Conservation (phyloP, 2,888 invertebrate species). For the Ethmia dodecea region DNA sequence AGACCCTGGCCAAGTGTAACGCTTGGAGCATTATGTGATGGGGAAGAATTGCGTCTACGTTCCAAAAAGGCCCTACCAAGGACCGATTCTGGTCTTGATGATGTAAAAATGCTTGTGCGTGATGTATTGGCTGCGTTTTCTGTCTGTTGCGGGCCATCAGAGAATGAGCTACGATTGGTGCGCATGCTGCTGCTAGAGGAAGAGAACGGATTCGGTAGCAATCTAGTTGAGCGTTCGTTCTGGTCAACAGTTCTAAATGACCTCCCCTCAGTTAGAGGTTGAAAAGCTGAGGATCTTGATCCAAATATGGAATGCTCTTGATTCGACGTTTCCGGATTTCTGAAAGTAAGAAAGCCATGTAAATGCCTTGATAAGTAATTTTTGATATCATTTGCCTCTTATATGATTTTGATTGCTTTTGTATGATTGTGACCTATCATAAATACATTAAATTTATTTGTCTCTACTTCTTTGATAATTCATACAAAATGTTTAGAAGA, state of each 20-base stretch:
- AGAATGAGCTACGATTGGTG: constrained; percentile 30
- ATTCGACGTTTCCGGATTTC: constrained; percentile 36
- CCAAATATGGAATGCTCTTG: constrained; percentile 49
- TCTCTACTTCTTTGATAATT: no score
- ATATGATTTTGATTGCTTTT: no score
- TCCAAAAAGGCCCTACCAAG: constrained; percentile 31
- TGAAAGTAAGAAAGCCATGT: constrained; percentile 23
- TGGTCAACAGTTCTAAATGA: constrained; percentile 46
- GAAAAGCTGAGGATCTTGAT: constrained; percentile 61
- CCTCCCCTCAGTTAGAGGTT: constrained; percentile 49
- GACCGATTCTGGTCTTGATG: constrained; percentile 37
- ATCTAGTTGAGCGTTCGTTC: constrained; percentile 44
- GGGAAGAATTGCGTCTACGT: constrained; percentile 36
- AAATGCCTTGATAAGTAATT: neutral
- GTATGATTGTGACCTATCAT: no score
- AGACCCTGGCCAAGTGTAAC: constrained; percentile 4
- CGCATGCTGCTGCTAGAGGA: constrained; percentile 39
- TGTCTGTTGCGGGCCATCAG: constrained; percentile 24
- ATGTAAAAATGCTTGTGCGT: constrained; percentile 59
- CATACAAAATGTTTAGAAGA: no score
- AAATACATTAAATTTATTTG: no score
- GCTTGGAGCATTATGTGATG: constrained; percentile 19
- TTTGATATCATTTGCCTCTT: neutral
- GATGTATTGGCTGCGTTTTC: constrained; percentile 40
- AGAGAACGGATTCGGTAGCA: constrained; percentile 63